Conservation (phyloP, 2,113 vertebrate species). For the Microtus ochrogaster region DNA sequence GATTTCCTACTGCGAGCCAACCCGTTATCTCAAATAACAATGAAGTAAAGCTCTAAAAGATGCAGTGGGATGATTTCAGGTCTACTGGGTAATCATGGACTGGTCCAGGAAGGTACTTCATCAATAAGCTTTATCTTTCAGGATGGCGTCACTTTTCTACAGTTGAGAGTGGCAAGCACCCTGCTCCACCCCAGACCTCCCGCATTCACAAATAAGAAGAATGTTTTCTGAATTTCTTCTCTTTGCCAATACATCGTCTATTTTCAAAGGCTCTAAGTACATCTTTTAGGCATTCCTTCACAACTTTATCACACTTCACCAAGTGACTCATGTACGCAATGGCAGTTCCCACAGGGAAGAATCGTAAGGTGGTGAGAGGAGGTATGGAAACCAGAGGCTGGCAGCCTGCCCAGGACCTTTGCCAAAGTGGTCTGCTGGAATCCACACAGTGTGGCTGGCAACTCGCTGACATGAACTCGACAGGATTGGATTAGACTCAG, state of each 20-base stretch:
- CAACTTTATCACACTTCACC: neutral
- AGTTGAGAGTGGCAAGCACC: neutral
- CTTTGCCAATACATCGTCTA: neutral
- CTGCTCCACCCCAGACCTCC: neutral
- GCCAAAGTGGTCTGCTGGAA: neutral
- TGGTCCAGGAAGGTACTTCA: neutral
- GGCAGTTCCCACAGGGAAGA: neutral
- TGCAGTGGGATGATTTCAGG: neutral
- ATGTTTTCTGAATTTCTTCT: neutral
- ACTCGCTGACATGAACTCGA: neutral
- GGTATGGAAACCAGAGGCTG: neutral
- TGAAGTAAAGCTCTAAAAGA: neutral
- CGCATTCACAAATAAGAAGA: neutral
- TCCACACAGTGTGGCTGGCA: neutral
- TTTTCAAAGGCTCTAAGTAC: neutral
- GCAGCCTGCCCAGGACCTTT: neutral
- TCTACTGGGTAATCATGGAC: neutral
- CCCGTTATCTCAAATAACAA: neutral
- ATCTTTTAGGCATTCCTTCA: neutral
- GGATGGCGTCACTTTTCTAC: neutral
- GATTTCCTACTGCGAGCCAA: constrained; percentile 31
- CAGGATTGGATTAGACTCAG: neutral
- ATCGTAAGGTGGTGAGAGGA: neutral
- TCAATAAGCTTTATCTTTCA: neutral
- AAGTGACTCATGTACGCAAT: neutral